A percentile compares a stretch with the other conserved stretches of the same genome.
phyloP scores from a whole-genome alignment of 2,888 invertebrate genomes.

The Hypselothyrea guttata region DNA sequence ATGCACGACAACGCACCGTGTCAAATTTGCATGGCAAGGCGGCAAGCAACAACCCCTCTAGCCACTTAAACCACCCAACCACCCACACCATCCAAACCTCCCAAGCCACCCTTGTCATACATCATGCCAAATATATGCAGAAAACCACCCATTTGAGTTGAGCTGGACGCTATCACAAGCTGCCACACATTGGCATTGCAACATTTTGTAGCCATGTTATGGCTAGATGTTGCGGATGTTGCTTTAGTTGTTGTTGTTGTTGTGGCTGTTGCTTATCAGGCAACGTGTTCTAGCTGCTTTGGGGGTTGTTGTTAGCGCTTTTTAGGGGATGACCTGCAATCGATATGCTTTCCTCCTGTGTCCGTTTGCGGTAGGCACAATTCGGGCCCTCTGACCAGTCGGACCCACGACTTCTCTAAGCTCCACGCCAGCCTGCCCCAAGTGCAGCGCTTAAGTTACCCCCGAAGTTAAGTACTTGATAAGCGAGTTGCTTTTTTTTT shows the following conservation, averaged over 20 bases:
- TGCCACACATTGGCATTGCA: constrained; percentile 75
- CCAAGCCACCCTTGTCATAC: constrained; percentile 22
- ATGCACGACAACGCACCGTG: constrained; percentile 62
- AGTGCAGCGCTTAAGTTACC: constrained; percentile 43
- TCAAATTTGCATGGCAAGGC: constrained; percentile 65
- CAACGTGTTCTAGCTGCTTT: constrained; percentile 40
- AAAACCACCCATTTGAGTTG: constrained; percentile 57
- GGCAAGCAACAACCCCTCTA: constrained; percentile 26
- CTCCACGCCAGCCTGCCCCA: constrained; percentile 7
- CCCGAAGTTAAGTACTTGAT: constrained; percentile 63
- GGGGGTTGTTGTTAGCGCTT: constrained; percentile 66
- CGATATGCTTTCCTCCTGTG: constrained; percentile 46
- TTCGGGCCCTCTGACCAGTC: constrained; percentile 39
- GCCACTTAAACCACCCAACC: constrained; percentile 21
- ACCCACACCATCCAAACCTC: constrained; percentile 25
- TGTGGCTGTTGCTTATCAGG: constrained; percentile 62
- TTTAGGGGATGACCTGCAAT: constrained; percentile 62
- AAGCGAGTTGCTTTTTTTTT: constrained; percentile 45
- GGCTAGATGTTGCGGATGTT: constrained; percentile 12
- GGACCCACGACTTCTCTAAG: not conserved
- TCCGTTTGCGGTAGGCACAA: constrained; percentile 51
- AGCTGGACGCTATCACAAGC: constrained; percentile 68
- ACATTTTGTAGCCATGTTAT: constrained; percentile 66
- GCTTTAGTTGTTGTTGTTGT: constrained; percentile 3
- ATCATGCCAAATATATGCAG: constrained; percentile 74